Conservation (phyloP, 2,113 vertebrate genomes). For the Sprattus sprattus region DNA sequence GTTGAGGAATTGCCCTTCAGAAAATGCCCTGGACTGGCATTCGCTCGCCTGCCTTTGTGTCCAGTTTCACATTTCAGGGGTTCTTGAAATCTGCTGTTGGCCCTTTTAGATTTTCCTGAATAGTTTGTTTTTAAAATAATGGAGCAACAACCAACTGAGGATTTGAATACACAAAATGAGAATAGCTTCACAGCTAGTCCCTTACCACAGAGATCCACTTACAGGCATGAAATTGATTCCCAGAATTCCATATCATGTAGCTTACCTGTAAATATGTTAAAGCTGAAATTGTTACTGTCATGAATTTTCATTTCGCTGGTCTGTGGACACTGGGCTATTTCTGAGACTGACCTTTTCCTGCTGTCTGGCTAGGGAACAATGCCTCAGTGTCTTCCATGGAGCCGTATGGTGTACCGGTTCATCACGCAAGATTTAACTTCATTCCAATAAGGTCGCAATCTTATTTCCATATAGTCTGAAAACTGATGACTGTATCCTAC, state of each 20-base stretch:
- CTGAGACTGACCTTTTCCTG: slow-evolving; percentile 31
- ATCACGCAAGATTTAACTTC: slow-evolving; percentile 52
- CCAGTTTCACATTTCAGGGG: neutral
- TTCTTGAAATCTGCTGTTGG: neutral
- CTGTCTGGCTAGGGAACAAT: slow-evolving; percentile 20
- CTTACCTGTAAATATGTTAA: neutral
- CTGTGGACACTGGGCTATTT: neutral
- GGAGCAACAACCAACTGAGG: neutral
- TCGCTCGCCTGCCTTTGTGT: too few species aligned
- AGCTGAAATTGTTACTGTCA: neutral
- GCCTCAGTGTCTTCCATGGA: slow-evolving; percentile 22
- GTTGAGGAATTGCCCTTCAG: neutral
- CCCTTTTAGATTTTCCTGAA: neutral
- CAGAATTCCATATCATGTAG: neutral
- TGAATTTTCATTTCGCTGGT: neutral
- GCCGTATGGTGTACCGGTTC: slow-evolving; percentile 42
- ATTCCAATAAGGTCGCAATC: slow-evolving; percentile 45
- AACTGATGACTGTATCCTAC: slow-evolving; percentile 40
- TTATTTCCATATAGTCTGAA: slow-evolving; percentile 49
- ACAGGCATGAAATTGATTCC: neutral
- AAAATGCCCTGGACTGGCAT: too few species aligned
- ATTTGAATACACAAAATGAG: neutral
- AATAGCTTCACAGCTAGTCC: neutral
- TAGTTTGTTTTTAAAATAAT: neutral
- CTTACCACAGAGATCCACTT: neutral